Percentiles rank a stretch among this genome's conserved stretches.
These are phyloP conservation scores for Anguilla pacifica DNA, from an alignment of 2,797 vertebrate species.

Conservation along the genomic window DNA sequence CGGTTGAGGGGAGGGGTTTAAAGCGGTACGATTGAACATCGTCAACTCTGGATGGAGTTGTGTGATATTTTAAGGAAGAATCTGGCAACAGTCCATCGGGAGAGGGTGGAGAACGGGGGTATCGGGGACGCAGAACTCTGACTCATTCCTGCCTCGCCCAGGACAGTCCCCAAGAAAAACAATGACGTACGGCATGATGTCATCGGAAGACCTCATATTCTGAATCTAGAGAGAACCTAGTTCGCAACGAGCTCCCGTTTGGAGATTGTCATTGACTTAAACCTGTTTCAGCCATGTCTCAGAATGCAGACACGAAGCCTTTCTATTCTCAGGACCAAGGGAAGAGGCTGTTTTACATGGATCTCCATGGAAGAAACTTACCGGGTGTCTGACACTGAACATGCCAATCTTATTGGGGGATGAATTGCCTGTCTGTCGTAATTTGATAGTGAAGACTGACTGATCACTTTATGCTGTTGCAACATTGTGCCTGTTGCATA, in stretches of 20 bases:
- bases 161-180: conserved; percentile 3
- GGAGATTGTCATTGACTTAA: neutral
- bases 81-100: neutral
- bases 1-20: neutral
- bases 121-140: neutral
- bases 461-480: no score
- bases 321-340: neutral
- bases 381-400: neutral
- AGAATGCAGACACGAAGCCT: neutral
- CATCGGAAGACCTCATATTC: neutral
- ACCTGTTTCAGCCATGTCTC: neutral
- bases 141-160: conserved; percentile 10
- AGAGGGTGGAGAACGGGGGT: neutral
- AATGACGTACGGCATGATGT: conserved; percentile 24
- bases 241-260: neutral
- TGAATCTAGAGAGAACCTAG: neutral
- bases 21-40: neutral
- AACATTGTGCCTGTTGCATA: no score
- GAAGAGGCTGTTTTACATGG: neutral
- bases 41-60: neutral
- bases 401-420: no score
- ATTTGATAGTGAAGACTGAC: no score
- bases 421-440: no score
- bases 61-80: neutral
- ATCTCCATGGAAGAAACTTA: neutral